Conservation (phyloP, 2,113 vertebrate genomes). For the Ciconia boyciana region DNA sequence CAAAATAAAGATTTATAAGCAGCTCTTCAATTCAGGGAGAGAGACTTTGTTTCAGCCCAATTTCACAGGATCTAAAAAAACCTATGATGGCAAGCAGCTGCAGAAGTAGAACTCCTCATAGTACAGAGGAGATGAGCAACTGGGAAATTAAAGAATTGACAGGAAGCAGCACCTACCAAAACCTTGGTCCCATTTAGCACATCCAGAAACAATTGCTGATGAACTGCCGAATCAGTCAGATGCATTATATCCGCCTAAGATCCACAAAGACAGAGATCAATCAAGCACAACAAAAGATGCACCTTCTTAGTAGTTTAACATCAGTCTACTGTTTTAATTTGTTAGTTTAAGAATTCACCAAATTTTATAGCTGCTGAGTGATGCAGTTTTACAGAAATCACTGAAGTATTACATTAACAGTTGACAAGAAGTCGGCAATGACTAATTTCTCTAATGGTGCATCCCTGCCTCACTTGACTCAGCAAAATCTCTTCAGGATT, state of each 20-base stretch:
- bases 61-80: not conserved
- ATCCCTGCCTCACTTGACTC: not conserved
- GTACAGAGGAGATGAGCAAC: not conserved
- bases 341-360: not conserved
- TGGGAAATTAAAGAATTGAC: not conserved
- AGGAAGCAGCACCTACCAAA: conserved; percentile 76
- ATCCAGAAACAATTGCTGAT: conserved; percentile 88
- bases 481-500: not conserved
- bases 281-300: not conserved
- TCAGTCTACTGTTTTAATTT: not conserved
- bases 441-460: not conserved
- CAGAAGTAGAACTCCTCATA: not conserved
- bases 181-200: conserved; percentile 88
- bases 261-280: not conserved
- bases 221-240: conserved; percentile 80
- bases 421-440: not conserved
- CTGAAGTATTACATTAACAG: not conserved
- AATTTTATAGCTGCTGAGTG: not conserved
- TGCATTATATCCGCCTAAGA: conserved; percentile 89
- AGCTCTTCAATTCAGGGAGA: not conserved
- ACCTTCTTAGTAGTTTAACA: not conserved
- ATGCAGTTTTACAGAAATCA: not conserved
- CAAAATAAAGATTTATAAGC: not conserved
- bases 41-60: not conserved
- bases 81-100: not conserved